These are phyloP conservation scores for Bubo scandiacus DNA, from an alignment of 2,113 vertebrate species.

Conservation along the genomic window DNA sequence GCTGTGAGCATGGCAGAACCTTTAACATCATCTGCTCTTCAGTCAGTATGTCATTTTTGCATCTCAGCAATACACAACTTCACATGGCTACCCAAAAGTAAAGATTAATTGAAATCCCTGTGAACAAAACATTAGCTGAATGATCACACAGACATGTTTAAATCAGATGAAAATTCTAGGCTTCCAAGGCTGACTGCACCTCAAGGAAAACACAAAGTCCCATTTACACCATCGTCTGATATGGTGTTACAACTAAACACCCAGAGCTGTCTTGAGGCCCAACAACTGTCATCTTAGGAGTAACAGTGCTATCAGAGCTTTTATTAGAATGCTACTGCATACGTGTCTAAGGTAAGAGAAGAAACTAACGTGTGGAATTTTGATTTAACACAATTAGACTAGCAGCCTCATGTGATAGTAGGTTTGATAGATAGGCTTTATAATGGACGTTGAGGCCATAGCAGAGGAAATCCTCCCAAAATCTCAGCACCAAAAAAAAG, in stretches of 20 bases:
- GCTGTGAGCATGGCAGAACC: background rate
- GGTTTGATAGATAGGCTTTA: background rate
- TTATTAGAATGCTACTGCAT: background rate
- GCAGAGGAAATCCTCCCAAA: background rate
- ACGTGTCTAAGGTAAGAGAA: background rate
- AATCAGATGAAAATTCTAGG: background rate
- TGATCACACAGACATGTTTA: background rate
- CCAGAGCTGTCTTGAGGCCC: rapidly evolving
- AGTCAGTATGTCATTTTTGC: background rate
- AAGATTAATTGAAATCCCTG: background rate
- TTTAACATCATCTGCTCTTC: background rate
- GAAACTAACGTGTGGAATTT: background rate
- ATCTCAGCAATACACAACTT: background rate
- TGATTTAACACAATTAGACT: background rate
- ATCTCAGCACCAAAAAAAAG: background rate
- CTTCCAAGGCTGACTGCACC: background rate
- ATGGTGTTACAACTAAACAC: background rate
- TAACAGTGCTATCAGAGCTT: background rate
- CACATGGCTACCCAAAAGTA: background rate
- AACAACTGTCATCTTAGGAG: background rate
- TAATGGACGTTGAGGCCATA: background rate
- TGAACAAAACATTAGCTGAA: background rate
- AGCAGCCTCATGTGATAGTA: background rate
- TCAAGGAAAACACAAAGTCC: background rate
- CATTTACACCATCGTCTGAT: background rate